These are phyloP conservation scores for Sebastes dallii DNA, from an alignment of 2,797 vertebrate genomes.

Conservation along the genomic window DNA sequence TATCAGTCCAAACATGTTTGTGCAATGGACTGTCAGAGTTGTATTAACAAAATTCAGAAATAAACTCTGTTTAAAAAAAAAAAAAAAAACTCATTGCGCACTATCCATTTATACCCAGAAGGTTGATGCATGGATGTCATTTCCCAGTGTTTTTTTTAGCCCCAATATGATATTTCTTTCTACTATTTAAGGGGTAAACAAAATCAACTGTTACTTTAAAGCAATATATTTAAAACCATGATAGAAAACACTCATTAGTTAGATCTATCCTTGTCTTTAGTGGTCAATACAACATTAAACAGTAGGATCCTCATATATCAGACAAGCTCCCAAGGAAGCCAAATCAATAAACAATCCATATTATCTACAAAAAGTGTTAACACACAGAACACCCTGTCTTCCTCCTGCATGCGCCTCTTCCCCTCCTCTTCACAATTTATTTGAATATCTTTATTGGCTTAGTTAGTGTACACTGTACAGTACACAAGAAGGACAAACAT, in stretches of 20 bases:
- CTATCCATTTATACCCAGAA: background rate
- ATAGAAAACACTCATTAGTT: background rate
- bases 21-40: no score
- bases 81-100: background rate
- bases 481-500: constrained; percentile 42
- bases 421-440: background rate
- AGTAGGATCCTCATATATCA: background rate
- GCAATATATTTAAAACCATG: background rate
- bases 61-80: no score
- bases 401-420: background rate
- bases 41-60: no score
- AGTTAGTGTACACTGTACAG: constrained; percentile 30
- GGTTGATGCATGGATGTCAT: background rate
- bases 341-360: constrained; percentile 61
- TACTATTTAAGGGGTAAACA: background rate
- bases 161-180: background rate
- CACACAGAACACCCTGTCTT: background rate
- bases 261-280: background rate
- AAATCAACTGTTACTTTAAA: background rate
- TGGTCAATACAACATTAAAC: constrained; percentile 25
- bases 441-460: constrained; percentile 29
- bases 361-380: constrained; percentile 18
- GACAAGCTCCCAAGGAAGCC: constrained; percentile 13
- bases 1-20: no score
- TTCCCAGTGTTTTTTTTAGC: background rate